These are phyloP conservation scores for Leuciscus waleckii DNA, from an alignment of 2,797 vertebrate genomes.

Conservation along the genomic window DNA sequence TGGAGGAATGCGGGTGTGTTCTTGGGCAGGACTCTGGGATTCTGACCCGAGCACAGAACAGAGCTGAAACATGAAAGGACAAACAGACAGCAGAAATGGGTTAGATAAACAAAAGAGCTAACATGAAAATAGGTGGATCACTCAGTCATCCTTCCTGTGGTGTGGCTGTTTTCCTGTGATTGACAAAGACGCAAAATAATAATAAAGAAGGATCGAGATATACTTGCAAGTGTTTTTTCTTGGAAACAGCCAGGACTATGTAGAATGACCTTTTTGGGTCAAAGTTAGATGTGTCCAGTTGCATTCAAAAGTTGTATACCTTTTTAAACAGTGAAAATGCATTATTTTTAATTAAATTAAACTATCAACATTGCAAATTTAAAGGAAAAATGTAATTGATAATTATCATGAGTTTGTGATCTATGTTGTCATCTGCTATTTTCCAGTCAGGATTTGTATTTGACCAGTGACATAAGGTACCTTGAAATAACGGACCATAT, in stretches of 20 bases:
- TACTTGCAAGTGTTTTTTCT: background rate
- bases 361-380: background rate
- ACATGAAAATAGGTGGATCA: constrained; percentile 46
- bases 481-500: too few relatives aligned
- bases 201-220: background rate
- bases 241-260: background rate
- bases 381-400: background rate
- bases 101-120: constrained; percentile 47
- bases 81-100: constrained; percentile 37
- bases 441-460: too few relatives aligned
- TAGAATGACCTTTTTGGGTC: background rate
- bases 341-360: background rate
- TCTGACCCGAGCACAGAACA: constrained; percentile 16
- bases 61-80: constrained; percentile 49
- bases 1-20: background rate
- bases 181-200: constrained; percentile 45
- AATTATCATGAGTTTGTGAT: background rate
- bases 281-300: background rate
- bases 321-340: background rate
- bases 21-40: constrained; percentile 1
- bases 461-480: too few relatives aligned
- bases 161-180: constrained; percentile 45
- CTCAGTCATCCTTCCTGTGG: constrained; percentile 26
- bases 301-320: background rate
- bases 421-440: too few relatives aligned